phyloP scores from a whole-genome alignment of 2,888 invertebrate species.

The Lithosia quadra region DNA sequence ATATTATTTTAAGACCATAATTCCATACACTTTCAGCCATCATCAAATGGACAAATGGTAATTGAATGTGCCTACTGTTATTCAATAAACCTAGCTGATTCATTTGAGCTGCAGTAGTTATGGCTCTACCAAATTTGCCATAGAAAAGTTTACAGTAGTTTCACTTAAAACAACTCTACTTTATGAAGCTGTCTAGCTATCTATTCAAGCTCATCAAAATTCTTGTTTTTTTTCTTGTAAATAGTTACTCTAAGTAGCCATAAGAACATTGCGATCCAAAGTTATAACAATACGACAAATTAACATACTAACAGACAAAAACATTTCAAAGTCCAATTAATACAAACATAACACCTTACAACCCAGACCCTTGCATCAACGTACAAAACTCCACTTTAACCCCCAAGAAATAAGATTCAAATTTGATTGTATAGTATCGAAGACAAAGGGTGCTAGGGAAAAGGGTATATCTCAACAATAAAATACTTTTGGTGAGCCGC shows the following conservation, averaged over 20 bases:
- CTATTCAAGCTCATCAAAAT: neutral
- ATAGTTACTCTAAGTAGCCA: conserved; percentile 14
- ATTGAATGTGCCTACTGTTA: too few species aligned
- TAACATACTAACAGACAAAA: conserved; percentile 73
- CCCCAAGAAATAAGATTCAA: conserved; percentile 40
- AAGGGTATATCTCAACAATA: conserved; percentile 82
- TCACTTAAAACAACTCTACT: too few species aligned
- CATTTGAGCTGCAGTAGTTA: too few species aligned
- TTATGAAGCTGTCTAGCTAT: too few species aligned
- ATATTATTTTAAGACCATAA: too few species aligned
- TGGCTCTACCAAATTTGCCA: neutral
- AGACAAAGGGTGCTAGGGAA: conserved; percentile 59
- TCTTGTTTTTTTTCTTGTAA: neutral
- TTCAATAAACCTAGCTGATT: too few species aligned
- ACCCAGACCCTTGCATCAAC: conserved; percentile 43
- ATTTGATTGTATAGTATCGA: conserved; percentile 37
- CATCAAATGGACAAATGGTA: too few species aligned
- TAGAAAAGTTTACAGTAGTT: too few species aligned
- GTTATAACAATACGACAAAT: conserved; percentile 53
- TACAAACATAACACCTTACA: conserved; percentile 73
- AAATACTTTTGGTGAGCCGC: conserved; percentile 84
- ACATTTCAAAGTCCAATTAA: conserved; percentile 78
- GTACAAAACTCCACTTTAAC: conserved; percentile 48
- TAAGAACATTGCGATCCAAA: conserved; percentile 40
- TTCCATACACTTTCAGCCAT: too few species aligned